Base-by-base conservation (phyloP, 92 coral and sea anemone genomes). In the Phenganax subtilis region DNA sequence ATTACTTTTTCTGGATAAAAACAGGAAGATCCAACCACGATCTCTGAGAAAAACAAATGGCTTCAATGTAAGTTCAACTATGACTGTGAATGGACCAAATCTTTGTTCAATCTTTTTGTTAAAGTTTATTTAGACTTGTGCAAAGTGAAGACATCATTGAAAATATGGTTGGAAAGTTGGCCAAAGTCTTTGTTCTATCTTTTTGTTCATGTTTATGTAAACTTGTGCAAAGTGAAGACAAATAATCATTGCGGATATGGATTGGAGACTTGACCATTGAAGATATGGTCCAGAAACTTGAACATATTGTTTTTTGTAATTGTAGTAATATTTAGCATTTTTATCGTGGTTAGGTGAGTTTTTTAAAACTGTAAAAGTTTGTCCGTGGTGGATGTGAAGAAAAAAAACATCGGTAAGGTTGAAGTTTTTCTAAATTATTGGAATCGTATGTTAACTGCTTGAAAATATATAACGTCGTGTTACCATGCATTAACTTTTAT, bases 1-100 rank as follows among this genome's bases (percentile, higher is more conserved):
- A 15, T 57, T 89, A 37, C 81, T 90, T 15, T 80, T 86, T 7
- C 87, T 91, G 0, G 65, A 80, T 2, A 0, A 51, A 66, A 91
- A 90, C 54, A 77, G 86, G 27, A 82, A 82, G 57, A 58, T 81
- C 6, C 80, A 89, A 37, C 93, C 97, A 0, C 93, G 91, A 10
- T 85, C 93, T 27, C 57, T 84, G 60, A 80, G 97, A 82, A 75
- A 86, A 10, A 70, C 87, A 52, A 87, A 87, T 59, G 91, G 90
- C 10, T 90, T 87, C 57, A 84, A 82, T 87, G 97, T 91, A 87
- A 77, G 20, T 60, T 12, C 66, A 20, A 20, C 25, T 20, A 20
- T 20, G 25, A 20, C 25, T 20, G 25, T 20, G 25, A 20, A 20
- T 14, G 16, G 70, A 3, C 16, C 3, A 64, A 9, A 14, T 64